These are phyloP conservation scores for Hycleus cichorii DNA, from an alignment of 1,140 invertebrate species.

Conservation along the genomic window DNA sequence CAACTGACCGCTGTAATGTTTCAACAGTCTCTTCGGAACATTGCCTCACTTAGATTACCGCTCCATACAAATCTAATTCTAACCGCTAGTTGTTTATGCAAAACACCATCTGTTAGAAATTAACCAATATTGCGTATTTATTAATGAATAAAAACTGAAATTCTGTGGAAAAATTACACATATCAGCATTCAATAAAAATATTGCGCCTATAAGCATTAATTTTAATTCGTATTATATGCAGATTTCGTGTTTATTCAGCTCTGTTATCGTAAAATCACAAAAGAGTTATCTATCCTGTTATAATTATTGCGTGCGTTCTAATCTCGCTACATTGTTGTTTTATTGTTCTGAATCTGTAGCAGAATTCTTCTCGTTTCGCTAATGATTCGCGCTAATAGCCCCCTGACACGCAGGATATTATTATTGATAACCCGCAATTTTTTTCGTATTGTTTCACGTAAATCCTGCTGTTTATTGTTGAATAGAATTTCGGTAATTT, in stretches of 20 bases:
- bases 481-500: background rate
- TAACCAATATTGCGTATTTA: too few species aligned
- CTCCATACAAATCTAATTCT: too few species aligned
- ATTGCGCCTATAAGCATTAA: too few species aligned
- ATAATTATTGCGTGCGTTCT: conserved; percentile 14
- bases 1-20: conserved; percentile 30
- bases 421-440: conserved; percentile 8
- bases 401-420: conserved; percentile 8
- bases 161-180: too few species aligned
- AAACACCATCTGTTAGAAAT: too few species aligned
- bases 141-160: too few species aligned
- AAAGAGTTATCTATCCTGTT: conserved; percentile 17
- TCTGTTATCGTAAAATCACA: background rate
- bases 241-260: too few species aligned
- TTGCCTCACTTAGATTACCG: background rate
- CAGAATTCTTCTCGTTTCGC: conserved; percentile 3
- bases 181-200: too few species aligned
- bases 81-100: too few species aligned
- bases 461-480: background rate
- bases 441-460: background rate
- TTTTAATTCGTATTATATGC: too few species aligned
- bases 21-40: conserved; percentile 16
- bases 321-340: conserved; percentile 1
- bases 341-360: conserved; percentile 7
- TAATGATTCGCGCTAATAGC: conserved; percentile 13